phyloP scores from a whole-genome alignment of 1,140 invertebrate species.

The Nylanderia fulva region DNA sequence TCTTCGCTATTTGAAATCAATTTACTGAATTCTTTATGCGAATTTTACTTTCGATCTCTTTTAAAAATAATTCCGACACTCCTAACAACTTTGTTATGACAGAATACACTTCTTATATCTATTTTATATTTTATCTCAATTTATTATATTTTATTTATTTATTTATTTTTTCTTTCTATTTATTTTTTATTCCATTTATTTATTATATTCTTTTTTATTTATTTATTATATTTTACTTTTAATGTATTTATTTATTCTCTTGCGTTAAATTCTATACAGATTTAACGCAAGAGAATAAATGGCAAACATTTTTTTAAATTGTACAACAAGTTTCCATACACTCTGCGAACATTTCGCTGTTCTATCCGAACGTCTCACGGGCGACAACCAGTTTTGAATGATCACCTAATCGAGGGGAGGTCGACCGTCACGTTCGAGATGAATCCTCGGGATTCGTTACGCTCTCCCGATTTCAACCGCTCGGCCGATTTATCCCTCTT shows the following conservation, averaged over 20 bases:
- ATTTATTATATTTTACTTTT: too few relatives aligned
- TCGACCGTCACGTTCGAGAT: conserved; percentile 37
- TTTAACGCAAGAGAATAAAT: too few relatives aligned
- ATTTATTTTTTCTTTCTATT: too few relatives aligned
- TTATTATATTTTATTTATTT: too few relatives aligned
- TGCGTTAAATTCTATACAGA: too few relatives aligned
- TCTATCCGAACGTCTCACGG: conserved; percentile 28
- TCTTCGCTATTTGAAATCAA: not conserved
- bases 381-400: conserved; percentile 27
- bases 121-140: not conserved
- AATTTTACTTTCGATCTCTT: not conserved
- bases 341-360: not conserved
- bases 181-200: too few relatives aligned
- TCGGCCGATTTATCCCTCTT: conserved; percentile 35
- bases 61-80: not conserved
- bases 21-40: not conserved
- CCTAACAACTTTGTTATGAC: not conserved
- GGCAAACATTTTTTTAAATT: not conserved
- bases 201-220: too few relatives aligned
- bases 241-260: too few relatives aligned
- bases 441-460: conserved; percentile 49
- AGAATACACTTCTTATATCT: not conserved
- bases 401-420: conserved; percentile 42
- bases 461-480: conserved; percentile 19
- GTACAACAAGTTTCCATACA: conserved; percentile 25